Evolutionary conservation across 2,888 invertebrate genomes (phyloP), one percentile per base, ranked within the genome.

Genomic region (Mimumesa dahlbomi): DNA sequence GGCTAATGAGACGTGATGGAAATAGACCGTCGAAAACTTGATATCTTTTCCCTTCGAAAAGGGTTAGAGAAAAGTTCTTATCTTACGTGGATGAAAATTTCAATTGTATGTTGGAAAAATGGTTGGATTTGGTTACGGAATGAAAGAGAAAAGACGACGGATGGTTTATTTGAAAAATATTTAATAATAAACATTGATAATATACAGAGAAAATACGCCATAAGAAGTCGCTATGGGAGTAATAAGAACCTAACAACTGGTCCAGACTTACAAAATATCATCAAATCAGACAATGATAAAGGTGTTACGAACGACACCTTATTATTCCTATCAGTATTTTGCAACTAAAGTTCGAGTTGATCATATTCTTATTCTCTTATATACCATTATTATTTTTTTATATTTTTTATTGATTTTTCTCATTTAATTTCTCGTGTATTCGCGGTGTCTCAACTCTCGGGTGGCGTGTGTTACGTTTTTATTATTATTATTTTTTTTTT

Each of bases 101-200:
- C n/a, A n/a, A n/a, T n/a, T n/a, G n/a, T n/a, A n/a, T n/a, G n/a
- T n/a, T n/a, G n/a, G n/a, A n/a, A n/a, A n/a, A n/a, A n/a, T n/a
- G n/a, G n/a, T n/a, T n/a, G n/a, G n/a, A n/a, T n/a, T n/a, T n/a
- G n/a, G n/a, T n/a, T n/a, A 7, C 7, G 25, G 25, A 13, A 13
- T 5, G 7, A 14, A 13, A 13, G 16, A 19, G 22, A 31, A 9
- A 11, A 21, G 6, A 36, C 21, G 4, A 9, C 31, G 11, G n/a
- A 2, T 14, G 14, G 25, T 68, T 87, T 88, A 88, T 87, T 88
- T 88, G 87, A 88, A 88, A 88, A 88, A 88, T 88, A 88, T 88
- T 88, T 88, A 88, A 88, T 88, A 88, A 87, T 88, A 88, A 88
- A 88, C 88, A 88, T 87, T 88, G 87, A 88, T 85, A 88, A 88